Evolutionary conservation across 64 coral and sea anemone genomes (phyloP).

Genomic region (Actinia equina): DNA sequence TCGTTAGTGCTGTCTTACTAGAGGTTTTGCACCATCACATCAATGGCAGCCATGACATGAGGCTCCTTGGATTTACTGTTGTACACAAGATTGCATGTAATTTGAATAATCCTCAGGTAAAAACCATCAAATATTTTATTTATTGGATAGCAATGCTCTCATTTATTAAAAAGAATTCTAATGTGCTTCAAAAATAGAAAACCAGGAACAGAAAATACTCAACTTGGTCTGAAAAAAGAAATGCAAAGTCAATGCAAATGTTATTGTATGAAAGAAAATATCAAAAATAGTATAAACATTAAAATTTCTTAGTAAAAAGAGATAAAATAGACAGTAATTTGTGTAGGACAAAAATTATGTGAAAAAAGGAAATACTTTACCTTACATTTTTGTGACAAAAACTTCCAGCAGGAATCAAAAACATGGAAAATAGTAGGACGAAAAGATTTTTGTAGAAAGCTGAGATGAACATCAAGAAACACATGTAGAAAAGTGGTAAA

Average conservation of each 20-base stretch:
- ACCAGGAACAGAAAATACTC: constrained; percentile 1
- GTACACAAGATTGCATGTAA: no score
- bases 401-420: not conserved
- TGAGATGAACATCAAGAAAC: not conserved
- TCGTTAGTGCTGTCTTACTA: no score
- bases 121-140: not conserved
- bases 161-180: not conserved
- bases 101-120: no score
- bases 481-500: not conserved
- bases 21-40: no score
- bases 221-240: constrained; percentile 27
- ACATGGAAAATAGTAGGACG: not conserved
- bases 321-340: not conserved
- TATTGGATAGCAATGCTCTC: not conserved
- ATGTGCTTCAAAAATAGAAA: not conserved
- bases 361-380: not conserved
- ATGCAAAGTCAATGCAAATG: not conserved
- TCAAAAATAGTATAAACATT: not conserved
- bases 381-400: not conserved
- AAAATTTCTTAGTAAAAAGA: not conserved
- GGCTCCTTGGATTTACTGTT: no score
- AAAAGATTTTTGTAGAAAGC: not conserved
- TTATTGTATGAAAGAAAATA: not conserved
- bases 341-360: not conserved
- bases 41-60: no score